Evolutionary conservation across 2,113 vertebrate genomes (phyloP).

Genomic region (Sapayoa aenigma): DNA sequence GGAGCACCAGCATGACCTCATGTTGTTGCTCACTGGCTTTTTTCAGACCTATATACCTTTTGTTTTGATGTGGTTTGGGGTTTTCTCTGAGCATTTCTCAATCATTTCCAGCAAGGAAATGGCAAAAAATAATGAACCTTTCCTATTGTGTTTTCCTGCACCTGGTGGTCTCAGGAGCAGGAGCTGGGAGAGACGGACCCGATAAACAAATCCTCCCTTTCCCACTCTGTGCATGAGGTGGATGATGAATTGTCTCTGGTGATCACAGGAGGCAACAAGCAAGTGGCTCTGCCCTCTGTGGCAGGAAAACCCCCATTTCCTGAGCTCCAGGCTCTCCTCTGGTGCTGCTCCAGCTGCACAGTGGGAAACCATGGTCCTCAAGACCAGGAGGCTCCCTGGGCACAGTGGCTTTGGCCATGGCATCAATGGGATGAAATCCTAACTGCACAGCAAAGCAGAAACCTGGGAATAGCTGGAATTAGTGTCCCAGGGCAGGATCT

Average conservation of each 20-base stretch:
- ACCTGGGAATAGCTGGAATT: background rate
- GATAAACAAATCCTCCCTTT: background rate
- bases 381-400: background rate
- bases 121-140: background rate
- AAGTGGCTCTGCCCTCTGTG: background rate
- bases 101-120: background rate
- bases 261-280: background rate
- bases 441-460: rapidly evolving
- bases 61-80: background rate
- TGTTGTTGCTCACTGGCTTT: background rate
- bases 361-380: rapidly evolving
- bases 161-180: background rate
- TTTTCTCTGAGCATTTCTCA: background rate
- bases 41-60: background rate
- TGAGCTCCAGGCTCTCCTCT: background rate
- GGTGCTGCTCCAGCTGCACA: background rate
- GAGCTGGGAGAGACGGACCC: background rate
- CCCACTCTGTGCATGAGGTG: background rate
- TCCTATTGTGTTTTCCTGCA: constrained; percentile 6
- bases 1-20: background rate
- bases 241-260: background rate
- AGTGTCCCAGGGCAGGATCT: background rate
- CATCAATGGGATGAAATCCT: rapidly evolving
- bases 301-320: background rate
- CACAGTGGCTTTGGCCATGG: background rate